Conservation (phyloP, 1,140 invertebrate species). For the Zaprionus inermis region DNA sequence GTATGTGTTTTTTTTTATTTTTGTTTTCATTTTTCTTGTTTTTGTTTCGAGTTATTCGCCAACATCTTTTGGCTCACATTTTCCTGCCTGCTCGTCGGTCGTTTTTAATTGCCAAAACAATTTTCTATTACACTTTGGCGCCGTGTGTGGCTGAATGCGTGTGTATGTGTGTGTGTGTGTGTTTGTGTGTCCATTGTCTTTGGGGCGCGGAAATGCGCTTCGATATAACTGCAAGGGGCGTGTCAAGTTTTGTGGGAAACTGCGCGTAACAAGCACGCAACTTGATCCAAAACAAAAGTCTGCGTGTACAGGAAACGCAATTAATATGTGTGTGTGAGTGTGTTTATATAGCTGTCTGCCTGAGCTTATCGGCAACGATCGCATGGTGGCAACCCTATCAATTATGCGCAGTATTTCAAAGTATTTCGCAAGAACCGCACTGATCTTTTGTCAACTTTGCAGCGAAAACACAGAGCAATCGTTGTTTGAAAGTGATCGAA, state of each 20-base stretch:
- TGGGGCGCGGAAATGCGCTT: conserved; percentile 54
- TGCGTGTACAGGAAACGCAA: conserved; percentile 14
- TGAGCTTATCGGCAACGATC: not conserved
- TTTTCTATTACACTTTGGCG: conserved; percentile 55
- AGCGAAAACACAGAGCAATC: not conserved
- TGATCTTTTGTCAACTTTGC: not conserved
- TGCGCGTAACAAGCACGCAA: conserved; percentile 48
- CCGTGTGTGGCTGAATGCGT: conserved; percentile 54
- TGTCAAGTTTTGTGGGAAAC: conserved; percentile 45
- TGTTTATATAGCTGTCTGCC: not conserved
- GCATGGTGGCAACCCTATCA: conserved; percentile 1
- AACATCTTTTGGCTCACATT: conserved; percentile 58
- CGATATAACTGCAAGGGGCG: conserved; percentile 52
- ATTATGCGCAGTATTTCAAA: not conserved
- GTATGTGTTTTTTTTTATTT: conserved; percentile 24
- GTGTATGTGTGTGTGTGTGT: conserved; percentile 18
- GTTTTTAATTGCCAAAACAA: conserved; percentile 75
- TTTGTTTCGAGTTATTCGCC: conserved; percentile 43
- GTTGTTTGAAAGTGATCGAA: not conserved
- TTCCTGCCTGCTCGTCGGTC: conserved; percentile 55
- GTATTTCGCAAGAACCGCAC: not conserved
- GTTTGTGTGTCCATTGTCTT: conserved; percentile 51
- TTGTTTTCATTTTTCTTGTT: conserved; percentile 9
- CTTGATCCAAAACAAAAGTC: conserved; percentile 33
- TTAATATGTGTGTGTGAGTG: not conserved